Conservation (phyloP, 2,888 invertebrate species). For the Serripes groenlandicus region DNA sequence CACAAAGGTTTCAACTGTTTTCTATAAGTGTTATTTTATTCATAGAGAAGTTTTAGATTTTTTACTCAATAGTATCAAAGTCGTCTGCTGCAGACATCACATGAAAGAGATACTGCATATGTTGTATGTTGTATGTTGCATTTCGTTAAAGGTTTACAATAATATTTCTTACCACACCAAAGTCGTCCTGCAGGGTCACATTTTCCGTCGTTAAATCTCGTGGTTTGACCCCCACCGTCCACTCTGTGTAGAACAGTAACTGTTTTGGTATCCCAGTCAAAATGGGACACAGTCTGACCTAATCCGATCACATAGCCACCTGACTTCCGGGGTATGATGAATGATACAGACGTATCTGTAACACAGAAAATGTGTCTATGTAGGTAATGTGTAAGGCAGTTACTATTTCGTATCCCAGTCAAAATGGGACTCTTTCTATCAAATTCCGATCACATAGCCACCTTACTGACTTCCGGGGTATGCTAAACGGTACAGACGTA, state of each 20-base stretch:
- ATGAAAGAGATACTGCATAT: too few species aligned
- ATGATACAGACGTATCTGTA: constrained; percentile 63
- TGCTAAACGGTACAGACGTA: constrained; percentile 68
- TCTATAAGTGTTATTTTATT: too few species aligned
- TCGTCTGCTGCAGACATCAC: too few species aligned
- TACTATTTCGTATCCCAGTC: constrained; percentile 74
- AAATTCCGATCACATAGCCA: constrained; percentile 73
- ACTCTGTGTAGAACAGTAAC: constrained; percentile 63
- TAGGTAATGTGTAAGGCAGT: not conserved
- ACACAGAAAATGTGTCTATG: not conserved
- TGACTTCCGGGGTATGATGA: constrained; percentile 73
- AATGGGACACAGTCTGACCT: constrained; percentile 65
- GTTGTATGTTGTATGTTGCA: too few species aligned
- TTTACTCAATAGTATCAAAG: too few species aligned
- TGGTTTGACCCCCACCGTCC: constrained; percentile 38
- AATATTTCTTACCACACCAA: constrained; percentile 72
- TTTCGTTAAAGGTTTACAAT: too few species aligned
- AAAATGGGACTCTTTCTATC: constrained; percentile 64
- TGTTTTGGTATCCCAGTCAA: constrained; percentile 75
- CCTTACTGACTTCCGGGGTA: constrained; percentile 74
- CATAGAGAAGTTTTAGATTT: too few species aligned
- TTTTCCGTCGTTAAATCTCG: constrained; percentile 74
- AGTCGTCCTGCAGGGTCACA: constrained; percentile 76
- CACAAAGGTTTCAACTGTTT: too few species aligned
- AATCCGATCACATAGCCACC: constrained; percentile 77